phyloP scores from a whole-genome alignment of 2,797 vertebrate species.

The Melanitta fusca region DNA sequence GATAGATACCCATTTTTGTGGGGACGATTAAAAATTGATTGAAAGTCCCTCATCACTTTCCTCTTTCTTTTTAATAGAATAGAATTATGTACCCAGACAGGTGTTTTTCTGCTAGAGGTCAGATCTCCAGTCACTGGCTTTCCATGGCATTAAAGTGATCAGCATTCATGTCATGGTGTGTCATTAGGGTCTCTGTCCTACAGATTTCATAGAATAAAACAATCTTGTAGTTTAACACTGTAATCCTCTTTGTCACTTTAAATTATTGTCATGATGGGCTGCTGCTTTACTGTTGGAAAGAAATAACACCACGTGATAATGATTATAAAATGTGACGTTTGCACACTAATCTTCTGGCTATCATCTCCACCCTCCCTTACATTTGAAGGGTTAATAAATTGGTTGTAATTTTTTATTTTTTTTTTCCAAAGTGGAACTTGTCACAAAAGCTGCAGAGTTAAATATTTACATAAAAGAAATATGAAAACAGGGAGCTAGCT shows the following conservation, averaged over 20 bases:
- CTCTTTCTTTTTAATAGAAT: neutral
- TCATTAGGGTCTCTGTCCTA: neutral
- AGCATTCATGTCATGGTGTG: neutral
- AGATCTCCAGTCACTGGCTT: neutral
- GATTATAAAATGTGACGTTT: neutral
- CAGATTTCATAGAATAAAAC: conserved; percentile 21
- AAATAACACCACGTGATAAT: neutral
- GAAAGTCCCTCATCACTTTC: neutral
- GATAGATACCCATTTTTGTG: conserved; percentile 15
- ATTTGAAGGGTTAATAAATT: conserved; percentile 38
- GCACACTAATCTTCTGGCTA: neutral
- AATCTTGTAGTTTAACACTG: neutral
- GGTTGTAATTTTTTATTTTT: neutral
- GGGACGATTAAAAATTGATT: conserved; percentile 52
- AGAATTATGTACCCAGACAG: conserved; percentile 51
- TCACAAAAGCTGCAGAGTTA: neutral
- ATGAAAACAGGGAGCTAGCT: neutral
- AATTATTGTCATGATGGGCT: neutral
- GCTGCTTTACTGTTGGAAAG: neutral
- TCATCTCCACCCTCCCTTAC: neutral
- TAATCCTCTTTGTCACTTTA: conserved; percentile 4
- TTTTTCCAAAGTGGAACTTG: neutral
- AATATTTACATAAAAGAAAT: neutral
- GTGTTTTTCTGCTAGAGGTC: conserved; percentile 27
- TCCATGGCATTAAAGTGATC: neutral